Conservation (phyloP, 2,888 invertebrate genomes). For the Apodemia zela region DNA sequence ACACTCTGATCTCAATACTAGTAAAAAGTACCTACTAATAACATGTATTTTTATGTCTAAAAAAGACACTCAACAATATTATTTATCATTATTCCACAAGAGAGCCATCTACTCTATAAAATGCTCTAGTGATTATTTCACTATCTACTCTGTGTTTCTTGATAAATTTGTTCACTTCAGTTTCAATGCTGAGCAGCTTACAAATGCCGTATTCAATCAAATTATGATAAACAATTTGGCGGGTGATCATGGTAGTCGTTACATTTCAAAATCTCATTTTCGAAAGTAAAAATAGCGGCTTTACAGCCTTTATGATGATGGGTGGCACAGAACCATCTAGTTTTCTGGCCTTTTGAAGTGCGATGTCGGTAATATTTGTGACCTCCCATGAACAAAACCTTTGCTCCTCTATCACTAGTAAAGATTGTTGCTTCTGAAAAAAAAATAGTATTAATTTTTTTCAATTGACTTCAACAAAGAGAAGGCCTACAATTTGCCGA, state of each 20-base stretch:
- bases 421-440: neutral
- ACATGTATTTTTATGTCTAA: too few species aligned
- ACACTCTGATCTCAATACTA: too few species aligned
- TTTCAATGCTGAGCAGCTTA: too few species aligned
- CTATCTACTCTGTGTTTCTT: too few species aligned
- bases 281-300: conserved; percentile 32
- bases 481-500: too few species aligned
- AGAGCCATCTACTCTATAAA: too few species aligned
- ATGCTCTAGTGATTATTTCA: too few species aligned
- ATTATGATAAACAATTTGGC: neutral
- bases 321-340: conserved; percentile 39
- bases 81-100: too few species aligned
- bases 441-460: neutral
- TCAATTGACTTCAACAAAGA: too few species aligned
- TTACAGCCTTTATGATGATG: conserved; percentile 36
- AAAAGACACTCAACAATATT: too few species aligned
- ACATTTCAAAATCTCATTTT: conserved; percentile 28
- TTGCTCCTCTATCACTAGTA: conserved; percentile 26
- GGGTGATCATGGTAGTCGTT: conserved; percentile 28
- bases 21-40: too few species aligned
- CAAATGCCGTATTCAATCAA: neutral
- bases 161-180: too few species aligned
- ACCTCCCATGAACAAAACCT: conserved; percentile 27
- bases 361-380: conserved; percentile 33
- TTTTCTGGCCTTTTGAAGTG: conserved; percentile 19